Evolutionary conservation across 2,797 vertebrate species (phyloP).

Genomic region (Cyclopterus lumpus): DNA sequence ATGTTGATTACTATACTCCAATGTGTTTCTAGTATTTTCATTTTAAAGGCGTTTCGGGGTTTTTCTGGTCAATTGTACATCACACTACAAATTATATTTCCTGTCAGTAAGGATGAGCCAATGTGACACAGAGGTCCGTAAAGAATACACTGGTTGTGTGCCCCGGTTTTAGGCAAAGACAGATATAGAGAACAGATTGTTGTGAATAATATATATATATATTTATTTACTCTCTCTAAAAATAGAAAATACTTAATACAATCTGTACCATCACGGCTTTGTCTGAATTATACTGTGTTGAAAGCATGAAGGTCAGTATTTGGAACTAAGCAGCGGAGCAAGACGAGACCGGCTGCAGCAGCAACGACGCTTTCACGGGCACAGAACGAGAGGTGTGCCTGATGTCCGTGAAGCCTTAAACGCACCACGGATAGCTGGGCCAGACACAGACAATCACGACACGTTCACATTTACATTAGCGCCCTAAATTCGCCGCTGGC

Average conservation of each 20-base stretch:
- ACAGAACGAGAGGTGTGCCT: slow-evolving; percentile 41
- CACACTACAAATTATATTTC: not conserved
- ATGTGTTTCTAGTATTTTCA: not conserved
- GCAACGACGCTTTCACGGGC: slow-evolving; percentile 56
- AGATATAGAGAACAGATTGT: slow-evolving; percentile 18
- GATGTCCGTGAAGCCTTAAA: slow-evolving; percentile 46
- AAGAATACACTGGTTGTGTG: not conserved
- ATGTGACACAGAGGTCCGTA: not conserved
- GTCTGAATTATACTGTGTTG: not conserved
- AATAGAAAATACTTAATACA: not conserved
- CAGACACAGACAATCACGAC: not conserved
- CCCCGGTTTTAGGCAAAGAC: slow-evolving; percentile 12
- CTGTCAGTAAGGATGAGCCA: not conserved
- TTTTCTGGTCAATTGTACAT: not conserved
- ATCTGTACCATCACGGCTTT: not conserved
- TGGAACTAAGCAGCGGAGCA: slow-evolving; percentile 54
- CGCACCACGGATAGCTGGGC: slow-evolving; percentile 36
- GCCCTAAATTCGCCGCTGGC: too few species aligned
- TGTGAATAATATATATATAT: not conserved
- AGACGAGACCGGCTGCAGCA: slow-evolving; percentile 68
- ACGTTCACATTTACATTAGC: not conserved
- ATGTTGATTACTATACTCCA: not conserved
- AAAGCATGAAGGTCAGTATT: slow-evolving; percentile 55
- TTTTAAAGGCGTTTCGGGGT: not conserved
- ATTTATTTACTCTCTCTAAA: not conserved